A percentile compares a stretch with the other conserved stretches of the same genome.
These are phyloP conservation scores for Tetramorium alpestre DNA, from an alignment of 1,140 invertebrate genomes.

Conservation along the genomic window DNA sequence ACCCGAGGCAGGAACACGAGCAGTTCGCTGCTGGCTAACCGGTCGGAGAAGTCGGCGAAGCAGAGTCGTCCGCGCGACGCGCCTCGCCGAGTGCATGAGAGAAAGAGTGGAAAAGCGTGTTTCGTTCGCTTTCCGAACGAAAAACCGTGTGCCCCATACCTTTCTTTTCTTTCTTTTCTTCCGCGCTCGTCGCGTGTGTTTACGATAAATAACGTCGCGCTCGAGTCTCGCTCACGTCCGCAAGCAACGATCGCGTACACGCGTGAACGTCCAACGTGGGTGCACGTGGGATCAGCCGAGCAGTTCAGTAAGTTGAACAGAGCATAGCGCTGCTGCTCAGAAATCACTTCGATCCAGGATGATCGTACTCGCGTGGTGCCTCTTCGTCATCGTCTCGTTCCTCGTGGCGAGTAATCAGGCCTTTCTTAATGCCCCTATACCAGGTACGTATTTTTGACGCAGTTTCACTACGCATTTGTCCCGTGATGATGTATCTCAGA, in stretches of 20 bases:
- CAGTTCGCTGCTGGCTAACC: conserved; percentile 81
- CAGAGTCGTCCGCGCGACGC: conserved; percentile 51
- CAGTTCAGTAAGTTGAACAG: conserved; percentile 38
- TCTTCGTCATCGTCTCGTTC: conserved; percentile 76
- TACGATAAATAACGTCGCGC: conserved; percentile 14
- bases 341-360: conserved; percentile 66
- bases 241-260: not conserved
- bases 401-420: conserved; percentile 73
- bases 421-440: conserved; percentile 72
- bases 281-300: not conserved
- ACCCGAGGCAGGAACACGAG: conserved; percentile 77
- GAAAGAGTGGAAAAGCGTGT: conserved; percentile 25
- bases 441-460: conserved; percentile 70
- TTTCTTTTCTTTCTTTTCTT: not conserved
- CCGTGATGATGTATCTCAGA: not conserved
- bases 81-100: conserved; percentile 8
- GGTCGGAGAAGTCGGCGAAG: conserved; percentile 71
- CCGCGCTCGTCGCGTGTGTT: not conserved
- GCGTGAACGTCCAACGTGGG: conserved; percentile 49
- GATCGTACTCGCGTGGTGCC: conserved; percentile 76
- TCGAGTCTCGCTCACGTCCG: not conserved
- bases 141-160: not conserved
- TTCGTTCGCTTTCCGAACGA: not conserved
- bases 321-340: not conserved
- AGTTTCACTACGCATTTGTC: not conserved